A percentile compares a stretch with the other conserved stretches of the same genome.
Conservation (phyloP, 1,140 invertebrate species). For the Coelopa frigida region DNA sequence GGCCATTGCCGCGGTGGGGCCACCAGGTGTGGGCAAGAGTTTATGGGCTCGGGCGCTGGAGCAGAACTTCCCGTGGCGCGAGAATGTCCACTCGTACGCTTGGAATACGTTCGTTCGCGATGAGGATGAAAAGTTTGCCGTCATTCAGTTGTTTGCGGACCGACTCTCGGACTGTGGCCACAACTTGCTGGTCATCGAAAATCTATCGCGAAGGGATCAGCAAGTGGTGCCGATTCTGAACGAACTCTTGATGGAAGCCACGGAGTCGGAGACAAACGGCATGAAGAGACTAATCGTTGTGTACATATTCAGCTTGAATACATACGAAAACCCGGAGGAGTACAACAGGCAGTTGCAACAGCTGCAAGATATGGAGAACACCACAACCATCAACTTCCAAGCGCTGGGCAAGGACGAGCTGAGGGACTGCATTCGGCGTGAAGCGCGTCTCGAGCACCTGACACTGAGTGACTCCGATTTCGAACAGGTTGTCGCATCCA, state of each 20-base stretch:
- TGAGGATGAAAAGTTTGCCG: slow-evolving; percentile 22
- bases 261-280: background rate
- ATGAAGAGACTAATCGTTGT: slow-evolving; percentile 27
- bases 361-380: slow-evolving; percentile 27
- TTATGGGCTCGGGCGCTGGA: slow-evolving; percentile 16
- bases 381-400: slow-evolving; percentile 23
- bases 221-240: slow-evolving; percentile 25
- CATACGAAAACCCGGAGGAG: slow-evolving; percentile 14
- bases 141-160: slow-evolving; percentile 23
- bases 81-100: slow-evolving; percentile 29
- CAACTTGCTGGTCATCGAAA: slow-evolving; percentile 33
- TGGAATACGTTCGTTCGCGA: slow-evolving; percentile 30
- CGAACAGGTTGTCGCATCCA: slow-evolving; percentile 15
- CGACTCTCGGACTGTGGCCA: slow-evolving; percentile 26
- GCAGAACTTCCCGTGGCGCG: slow-evolving; percentile 29
- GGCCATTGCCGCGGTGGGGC: slow-evolving; percentile 27
- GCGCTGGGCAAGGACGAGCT: slow-evolving; percentile 21
- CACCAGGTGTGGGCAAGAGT: slow-evolving; percentile 29
- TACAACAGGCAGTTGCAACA: slow-evolving; percentile 27
- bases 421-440: slow-evolving; percentile 23
- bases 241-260: slow-evolving; percentile 17
- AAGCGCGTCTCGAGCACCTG: slow-evolving; percentile 16
- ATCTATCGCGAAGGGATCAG: slow-evolving; percentile 24
- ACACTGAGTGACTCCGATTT: slow-evolving; percentile 9
- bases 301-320: slow-evolving; percentile 25